Conservation (phyloP, 2,888 invertebrate species). For the Drosophila prolongata region DNA sequence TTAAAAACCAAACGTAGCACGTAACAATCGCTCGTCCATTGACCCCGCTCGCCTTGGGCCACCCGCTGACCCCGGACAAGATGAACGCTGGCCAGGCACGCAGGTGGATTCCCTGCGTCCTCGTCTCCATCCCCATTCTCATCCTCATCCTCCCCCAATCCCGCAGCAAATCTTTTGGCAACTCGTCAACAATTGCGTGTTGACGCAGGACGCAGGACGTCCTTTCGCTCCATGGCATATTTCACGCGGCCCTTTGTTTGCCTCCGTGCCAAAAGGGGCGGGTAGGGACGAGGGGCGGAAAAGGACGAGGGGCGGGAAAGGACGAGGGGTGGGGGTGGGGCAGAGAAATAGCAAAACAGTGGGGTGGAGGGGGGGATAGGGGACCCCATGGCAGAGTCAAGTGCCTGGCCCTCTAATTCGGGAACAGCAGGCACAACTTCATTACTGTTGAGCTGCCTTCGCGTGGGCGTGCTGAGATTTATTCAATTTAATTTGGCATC, state of each 20-base stretch:
- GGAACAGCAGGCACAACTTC: slow-evolving; percentile 49
- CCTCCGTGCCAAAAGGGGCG: slow-evolving; percentile 5
- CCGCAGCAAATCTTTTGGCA: slow-evolving; percentile 52
- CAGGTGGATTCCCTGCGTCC: slow-evolving; percentile 41
- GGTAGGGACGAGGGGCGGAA: background rate
- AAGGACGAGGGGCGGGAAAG: no score
- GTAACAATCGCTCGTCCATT: slow-evolving; percentile 59
- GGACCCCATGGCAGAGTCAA: background rate
- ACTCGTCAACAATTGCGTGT: slow-evolving; percentile 55
- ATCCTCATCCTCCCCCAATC: no score
- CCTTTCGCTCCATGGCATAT: slow-evolving; percentile 19
- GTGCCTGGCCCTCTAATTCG: background rate
- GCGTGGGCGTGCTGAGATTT: slow-evolving; percentile 64
- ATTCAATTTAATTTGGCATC: slow-evolving; percentile 76
- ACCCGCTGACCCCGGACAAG: slow-evolving; percentile 27
- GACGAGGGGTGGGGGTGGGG: background rate
- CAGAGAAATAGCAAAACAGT: no score
- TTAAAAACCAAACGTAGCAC: slow-evolving; percentile 63
- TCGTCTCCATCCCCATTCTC: no score
- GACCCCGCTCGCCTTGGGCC: slow-evolving; percentile 43
- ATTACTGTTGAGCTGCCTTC: slow-evolving; percentile 46
- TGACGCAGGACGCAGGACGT: slow-evolving; percentile 46
- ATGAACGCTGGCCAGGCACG: slow-evolving; percentile 64
- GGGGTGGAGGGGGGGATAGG: background rate
- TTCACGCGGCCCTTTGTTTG: slow-evolving; percentile 57